Evolutionary conservation across 2,888 invertebrate species (phyloP), one percentile per base, ranked within the genome.

Genomic region (Nemurella pictetii): DNA sequence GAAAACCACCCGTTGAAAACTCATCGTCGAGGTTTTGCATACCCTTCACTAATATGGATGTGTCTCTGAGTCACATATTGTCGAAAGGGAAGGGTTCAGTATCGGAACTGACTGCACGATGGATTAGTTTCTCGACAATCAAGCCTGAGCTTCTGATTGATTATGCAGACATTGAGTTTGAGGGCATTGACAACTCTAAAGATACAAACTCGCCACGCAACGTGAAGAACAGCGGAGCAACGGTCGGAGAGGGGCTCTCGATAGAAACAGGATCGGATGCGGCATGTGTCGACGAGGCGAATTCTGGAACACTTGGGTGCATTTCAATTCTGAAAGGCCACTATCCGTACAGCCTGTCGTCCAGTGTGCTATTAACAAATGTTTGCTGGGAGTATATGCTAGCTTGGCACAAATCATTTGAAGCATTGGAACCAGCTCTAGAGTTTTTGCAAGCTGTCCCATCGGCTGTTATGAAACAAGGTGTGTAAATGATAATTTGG

Each of bases 371-470:
- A 74, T 91, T 98, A 82, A 94, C 96, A 20, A 97, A 98, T 89
- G 95, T 98, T 93, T 94, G 95, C 87, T 98, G 98, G 98, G 98
- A 98, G 90, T 97, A 96, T 89, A 94, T 96, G 84, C 93, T 96
- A 87, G 93, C 94, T 83, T 98, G 98, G 98, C 95, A 96, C 89
- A 96, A 95, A 89, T 93, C 95, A 87, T 92, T 94, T 86, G 92
- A 94, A 20, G 92, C 94, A 87, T 91, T 98, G 36, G 92, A 94
- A 87, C 94, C 95, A n/a, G 94, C 96, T 0, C 88, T 97, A 4
- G 91, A 91, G 83, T 96, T 95, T 89, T 91, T 97, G 82, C 91
- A 92, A 84, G 91, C 92, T 87, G 93, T 96, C 88, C 92, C 93
- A 25, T 93, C 94, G 89, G 91, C 93, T 35, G 92, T 93, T 87